Evolutionary conservation across 2,113 vertebrate species (phyloP).

Genomic region (Chitala chitala): DNA sequence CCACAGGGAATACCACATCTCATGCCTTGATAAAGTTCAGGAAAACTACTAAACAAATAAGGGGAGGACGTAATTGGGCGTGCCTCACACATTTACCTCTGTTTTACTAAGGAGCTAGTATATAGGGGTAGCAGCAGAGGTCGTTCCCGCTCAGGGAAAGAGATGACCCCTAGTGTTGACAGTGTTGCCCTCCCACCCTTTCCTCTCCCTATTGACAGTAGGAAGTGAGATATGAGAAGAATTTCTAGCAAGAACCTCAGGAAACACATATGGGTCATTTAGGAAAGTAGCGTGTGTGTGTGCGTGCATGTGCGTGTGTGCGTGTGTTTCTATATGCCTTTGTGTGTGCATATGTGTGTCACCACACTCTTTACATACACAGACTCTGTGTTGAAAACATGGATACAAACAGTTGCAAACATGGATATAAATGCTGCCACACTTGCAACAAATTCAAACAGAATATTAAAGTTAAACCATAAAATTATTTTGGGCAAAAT

Average conservation of each 20-base stretch:
- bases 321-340: neutral
- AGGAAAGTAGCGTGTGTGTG: neutral
- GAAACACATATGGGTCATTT: neutral
- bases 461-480: neutral
- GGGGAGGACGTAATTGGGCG: neutral
- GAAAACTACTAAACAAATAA: neutral
- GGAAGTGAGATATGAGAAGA: neutral
- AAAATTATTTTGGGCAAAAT: neutral
- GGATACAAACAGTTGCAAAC: no score
- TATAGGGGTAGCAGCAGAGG: neutral
- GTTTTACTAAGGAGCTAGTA: neutral
- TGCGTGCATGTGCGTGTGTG: neutral
- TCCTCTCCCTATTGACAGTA: neutral
- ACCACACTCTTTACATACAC: neutral
- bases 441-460: no score
- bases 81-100: neutral
- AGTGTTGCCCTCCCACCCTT: neutral
- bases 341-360: neutral
- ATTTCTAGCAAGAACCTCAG: neutral
- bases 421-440: no score
- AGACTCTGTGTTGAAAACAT: no score
- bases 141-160: neutral
- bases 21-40: neutral
- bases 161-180: neutral
- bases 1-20: neutral